Base-by-base conservation (phyloP, 2,888 invertebrate genomes). In the Bibio marci region DNA sequence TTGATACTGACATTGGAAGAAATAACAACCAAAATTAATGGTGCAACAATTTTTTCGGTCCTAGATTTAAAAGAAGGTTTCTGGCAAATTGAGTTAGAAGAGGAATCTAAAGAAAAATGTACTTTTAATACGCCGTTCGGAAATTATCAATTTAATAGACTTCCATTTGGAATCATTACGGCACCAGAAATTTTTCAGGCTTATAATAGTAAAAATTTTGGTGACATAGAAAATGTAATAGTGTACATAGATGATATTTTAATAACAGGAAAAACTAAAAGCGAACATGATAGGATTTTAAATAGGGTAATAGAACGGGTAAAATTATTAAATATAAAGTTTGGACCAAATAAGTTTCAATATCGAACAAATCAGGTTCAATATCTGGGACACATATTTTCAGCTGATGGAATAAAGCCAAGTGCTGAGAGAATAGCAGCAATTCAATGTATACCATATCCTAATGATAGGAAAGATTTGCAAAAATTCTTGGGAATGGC, bases 171-270 rank as follows among this genome's bases (percentile, higher is more conserved):
- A 1, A 18, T 57, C 6, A 50, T 47, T 12, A 42, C 46, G 3
- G 50, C 53, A 4, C 49, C 54, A 4, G 57, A 55, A 47, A 50
- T 54, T 12, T 56, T 56, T 45, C 53, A 57, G 41, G 44, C 45
- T 25, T 47, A 46, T 38, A 54, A 52, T 44, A 45, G 48, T 19
- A 44, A 43, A 17, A 46, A 50, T 17, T 57, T 56, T 45, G 54
- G 51, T 18, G 52, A 53, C 34, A 54, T 56, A 26, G 46, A 49
- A 13, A 50, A 52, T 6, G 50, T 55, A 10, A 37, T 50, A 11
- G 42, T 57, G 2, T 56, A 56, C 43, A 53, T 55, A 41, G 54
- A 58, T 48, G 54, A 56, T 41, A 38, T 56, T 25, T 41, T 51
- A n/a, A 47, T 56, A 14, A 42, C 43, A 36, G 52, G 41, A 2